Evolutionary conservation across 2,888 invertebrate species (phyloP).

Genomic region (Diloba caeruleocephala): DNA sequence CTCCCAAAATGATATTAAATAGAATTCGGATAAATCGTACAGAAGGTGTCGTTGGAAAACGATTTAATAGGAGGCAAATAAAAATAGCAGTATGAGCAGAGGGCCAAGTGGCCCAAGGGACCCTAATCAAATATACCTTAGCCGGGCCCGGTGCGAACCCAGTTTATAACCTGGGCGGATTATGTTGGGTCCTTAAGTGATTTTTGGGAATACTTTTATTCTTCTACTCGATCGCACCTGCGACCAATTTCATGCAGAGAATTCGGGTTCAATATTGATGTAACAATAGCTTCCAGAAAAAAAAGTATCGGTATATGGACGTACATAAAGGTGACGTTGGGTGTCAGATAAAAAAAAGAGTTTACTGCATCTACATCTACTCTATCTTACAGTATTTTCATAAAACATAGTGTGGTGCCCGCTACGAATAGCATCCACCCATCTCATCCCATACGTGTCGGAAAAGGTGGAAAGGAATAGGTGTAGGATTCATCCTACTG

Average conservation of each 20-base stretch:
- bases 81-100: constrained; percentile 74
- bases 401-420: too few species aligned
- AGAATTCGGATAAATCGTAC: constrained; percentile 35
- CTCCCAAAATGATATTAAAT: constrained; percentile 26
- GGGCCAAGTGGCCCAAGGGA: constrained; percentile 63
- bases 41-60: constrained; percentile 76
- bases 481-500: too few species aligned
- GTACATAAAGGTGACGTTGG: constrained; percentile 18
- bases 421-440: too few species aligned
- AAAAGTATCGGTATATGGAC: constrained; percentile 34
- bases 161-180: constrained; percentile 71
- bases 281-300: constrained; percentile 32
- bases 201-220: constrained; percentile 63
- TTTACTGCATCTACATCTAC: too few species aligned
- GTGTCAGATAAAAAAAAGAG: too few species aligned
- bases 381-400: too few species aligned
- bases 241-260: constrained; percentile 43
- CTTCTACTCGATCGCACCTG: constrained; percentile 52
- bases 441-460: too few species aligned
- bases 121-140: constrained; percentile 86
- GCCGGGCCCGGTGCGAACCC: constrained; percentile 65
- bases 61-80: constrained; percentile 80
- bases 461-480: too few species aligned
- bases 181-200: constrained; percentile 72
- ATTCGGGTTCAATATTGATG: constrained; percentile 22